A percentile compares a stretch with the other conserved stretches of the same genome.
phyloP scores from a whole-genome alignment of 1,140 invertebrate species.

The Vollenhovia emeryi region DNA sequence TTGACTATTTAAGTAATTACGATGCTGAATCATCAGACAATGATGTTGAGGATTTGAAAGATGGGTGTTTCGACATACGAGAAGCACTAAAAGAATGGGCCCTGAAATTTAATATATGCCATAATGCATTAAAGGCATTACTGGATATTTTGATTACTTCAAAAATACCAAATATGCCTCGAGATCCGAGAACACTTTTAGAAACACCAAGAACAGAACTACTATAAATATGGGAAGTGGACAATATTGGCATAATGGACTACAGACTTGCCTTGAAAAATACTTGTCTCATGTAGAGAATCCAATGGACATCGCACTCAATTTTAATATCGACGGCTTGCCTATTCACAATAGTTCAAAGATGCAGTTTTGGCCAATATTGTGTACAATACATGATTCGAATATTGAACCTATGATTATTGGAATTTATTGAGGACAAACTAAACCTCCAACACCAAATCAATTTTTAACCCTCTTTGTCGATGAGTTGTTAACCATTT shows the following conservation, averaged over 20 bases:
- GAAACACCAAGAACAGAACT: conserved; percentile 1
- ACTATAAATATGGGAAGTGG: conserved; percentile 4
- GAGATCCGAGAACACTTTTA: conserved; percentile 13
- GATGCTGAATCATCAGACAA: conserved; percentile 18
- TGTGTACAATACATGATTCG: conserved; percentile 14
- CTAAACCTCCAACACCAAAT: not conserved
- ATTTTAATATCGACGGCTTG: conserved; percentile 33
- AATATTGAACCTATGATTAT: conserved; percentile 39
- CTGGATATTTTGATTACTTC: not conserved
- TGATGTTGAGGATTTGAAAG: not conserved
- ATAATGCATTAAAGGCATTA: conserved; percentile 27
- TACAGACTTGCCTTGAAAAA: conserved; percentile 2
- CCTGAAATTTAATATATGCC: conserved; percentile 6
- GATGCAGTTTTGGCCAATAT: conserved; percentile 6
- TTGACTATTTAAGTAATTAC: not conserved
- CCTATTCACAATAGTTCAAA: conserved; percentile 12
- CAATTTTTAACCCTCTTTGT: conserved; percentile 22
- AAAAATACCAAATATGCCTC: conserved; percentile 26
- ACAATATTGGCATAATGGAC: conserved; percentile 20
- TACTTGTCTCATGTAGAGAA: not conserved
- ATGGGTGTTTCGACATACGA: not conserved
- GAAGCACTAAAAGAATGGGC: conserved; percentile 15
- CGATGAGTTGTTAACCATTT: conserved; percentile 8
- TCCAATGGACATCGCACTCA: not conserved
- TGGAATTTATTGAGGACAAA: conserved; percentile 33